phyloP scores from a whole-genome alignment of 2,113 vertebrate genomes.

The Ia io region DNA sequence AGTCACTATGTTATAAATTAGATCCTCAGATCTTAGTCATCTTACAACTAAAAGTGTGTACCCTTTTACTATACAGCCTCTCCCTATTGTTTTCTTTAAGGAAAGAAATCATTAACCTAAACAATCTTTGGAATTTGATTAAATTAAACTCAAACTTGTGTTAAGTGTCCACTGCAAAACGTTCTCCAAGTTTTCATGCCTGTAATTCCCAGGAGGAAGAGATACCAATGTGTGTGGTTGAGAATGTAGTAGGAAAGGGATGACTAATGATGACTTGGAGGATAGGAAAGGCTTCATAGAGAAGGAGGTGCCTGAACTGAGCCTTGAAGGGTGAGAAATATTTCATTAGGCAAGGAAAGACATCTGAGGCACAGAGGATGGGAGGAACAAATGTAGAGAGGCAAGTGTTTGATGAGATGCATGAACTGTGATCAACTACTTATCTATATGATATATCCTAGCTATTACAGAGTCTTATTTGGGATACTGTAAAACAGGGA shows the following conservation, averaged over 20 bases:
- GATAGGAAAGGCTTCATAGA: not conserved
- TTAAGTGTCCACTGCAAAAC: not conserved
- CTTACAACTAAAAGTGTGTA: not conserved
- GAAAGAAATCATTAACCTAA: not conserved
- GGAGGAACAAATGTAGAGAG: not conserved
- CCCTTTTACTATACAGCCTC: not conserved
- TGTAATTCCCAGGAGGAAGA: not conserved
- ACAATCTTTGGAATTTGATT: not conserved
- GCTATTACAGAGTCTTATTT: not conserved
- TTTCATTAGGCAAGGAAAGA: not conserved
- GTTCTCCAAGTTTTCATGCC: not conserved
- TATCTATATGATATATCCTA: not conserved
- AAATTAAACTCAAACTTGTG: not conserved
- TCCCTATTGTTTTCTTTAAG: not conserved
- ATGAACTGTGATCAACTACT: not conserved
- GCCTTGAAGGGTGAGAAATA: not conserved
- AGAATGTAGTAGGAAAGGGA: not conserved
- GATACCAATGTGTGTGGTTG: not conserved
- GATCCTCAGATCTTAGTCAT: not conserved
- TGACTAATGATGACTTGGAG: not conserved
- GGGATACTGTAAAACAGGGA: not conserved
- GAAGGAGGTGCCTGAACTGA: not conserved
- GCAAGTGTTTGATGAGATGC: not conserved
- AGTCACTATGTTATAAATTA: not conserved
- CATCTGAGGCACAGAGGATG: not conserved